A percentile compares a stretch with the other conserved stretches of the same genome.
Evolutionary conservation across 2,888 invertebrate species (phyloP).

Genomic region (Eucera pruinosa): DNA sequence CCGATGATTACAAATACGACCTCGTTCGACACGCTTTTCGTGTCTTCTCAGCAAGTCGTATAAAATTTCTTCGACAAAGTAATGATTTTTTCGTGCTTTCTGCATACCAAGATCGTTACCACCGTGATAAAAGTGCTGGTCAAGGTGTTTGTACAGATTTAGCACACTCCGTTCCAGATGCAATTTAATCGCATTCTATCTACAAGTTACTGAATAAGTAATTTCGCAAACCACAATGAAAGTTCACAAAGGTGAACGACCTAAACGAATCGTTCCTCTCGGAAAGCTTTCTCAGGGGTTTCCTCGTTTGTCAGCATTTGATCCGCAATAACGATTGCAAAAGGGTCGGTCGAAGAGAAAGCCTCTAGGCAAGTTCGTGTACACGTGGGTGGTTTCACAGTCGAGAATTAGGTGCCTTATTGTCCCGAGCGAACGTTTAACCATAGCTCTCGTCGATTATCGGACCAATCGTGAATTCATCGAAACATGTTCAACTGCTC

Average conservation of each 20-base stretch:
- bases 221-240: slow-evolving; percentile 6
- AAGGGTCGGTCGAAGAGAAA: slow-evolving; percentile 33
- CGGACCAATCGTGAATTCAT: slow-evolving; percentile 30
- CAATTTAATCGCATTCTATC: slow-evolving; percentile 3
- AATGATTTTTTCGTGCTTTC: too few species aligned
- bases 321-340: slow-evolving; percentile 51
- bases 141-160: neutral
- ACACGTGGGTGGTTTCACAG: slow-evolving; percentile 54
- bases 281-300: slow-evolving; percentile 34
- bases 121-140: neutral
- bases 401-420: slow-evolving; percentile 16
- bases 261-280: slow-evolving; percentile 21
- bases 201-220: slow-evolving; percentile 18
- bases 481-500: slow-evolving; percentile 22
- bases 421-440: slow-evolving; percentile 9
- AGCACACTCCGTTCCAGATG: neutral
- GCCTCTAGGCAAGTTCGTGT: slow-evolving; percentile 35
- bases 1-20: slow-evolving; percentile 3
- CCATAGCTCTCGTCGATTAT: neutral
- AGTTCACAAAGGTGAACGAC: slow-evolving; percentile 35
- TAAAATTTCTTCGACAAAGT: too few species aligned
- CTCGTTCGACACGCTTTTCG: neutral
- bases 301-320: slow-evolving; percentile 56
- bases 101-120: neutral
- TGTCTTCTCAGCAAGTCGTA: neutral